Percentiles rank a stretch among this genome's conserved stretches.
These are phyloP conservation scores for Xylota sylvarum DNA, from an alignment of 2,888 invertebrate species.

Conservation along the genomic window DNA sequence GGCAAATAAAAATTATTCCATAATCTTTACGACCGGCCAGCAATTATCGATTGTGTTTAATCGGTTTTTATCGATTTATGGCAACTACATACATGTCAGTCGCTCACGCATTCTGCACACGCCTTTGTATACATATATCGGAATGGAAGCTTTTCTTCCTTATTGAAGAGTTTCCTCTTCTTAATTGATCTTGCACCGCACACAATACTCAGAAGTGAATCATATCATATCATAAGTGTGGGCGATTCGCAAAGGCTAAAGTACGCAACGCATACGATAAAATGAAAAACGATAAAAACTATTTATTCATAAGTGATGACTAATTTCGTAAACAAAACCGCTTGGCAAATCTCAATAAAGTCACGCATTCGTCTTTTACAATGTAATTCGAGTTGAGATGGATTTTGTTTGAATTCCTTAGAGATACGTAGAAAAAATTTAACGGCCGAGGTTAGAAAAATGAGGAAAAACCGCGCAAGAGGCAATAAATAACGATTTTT, in stretches of 20 bases:
- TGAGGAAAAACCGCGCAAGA: constrained; percentile 9
- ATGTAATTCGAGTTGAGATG: neutral
- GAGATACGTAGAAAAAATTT: neutral
- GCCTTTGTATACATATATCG: constrained; percentile 7
- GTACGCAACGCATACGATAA: constrained; percentile 41
- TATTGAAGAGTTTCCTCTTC: neutral
- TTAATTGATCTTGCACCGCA: neutral
- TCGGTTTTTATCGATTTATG: constrained; percentile 23
- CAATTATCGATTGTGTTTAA: constrained; percentile 16
- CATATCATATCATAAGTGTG: neutral
- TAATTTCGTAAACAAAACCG: constrained; percentile 16
- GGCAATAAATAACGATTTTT: constrained; percentile 10
- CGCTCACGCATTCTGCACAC: constrained; percentile 15
- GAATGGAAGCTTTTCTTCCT: constrained; percentile 31
- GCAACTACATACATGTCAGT: constrained; percentile 35
- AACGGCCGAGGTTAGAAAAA: neutral
- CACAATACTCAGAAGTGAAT: neutral
- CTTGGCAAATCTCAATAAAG: neutral
- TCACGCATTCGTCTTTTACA: constrained; percentile 19
- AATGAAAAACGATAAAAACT: constrained; percentile 5
- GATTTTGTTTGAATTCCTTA: neutral
- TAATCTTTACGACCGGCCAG: constrained; percentile 43
- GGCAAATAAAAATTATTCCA: constrained; percentile 22
- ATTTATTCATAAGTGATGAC: constrained; percentile 36
- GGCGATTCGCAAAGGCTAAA: neutral